Base-by-base conservation (phyloP, 2,113 vertebrate genomes). In the Falco punctatus region DNA sequence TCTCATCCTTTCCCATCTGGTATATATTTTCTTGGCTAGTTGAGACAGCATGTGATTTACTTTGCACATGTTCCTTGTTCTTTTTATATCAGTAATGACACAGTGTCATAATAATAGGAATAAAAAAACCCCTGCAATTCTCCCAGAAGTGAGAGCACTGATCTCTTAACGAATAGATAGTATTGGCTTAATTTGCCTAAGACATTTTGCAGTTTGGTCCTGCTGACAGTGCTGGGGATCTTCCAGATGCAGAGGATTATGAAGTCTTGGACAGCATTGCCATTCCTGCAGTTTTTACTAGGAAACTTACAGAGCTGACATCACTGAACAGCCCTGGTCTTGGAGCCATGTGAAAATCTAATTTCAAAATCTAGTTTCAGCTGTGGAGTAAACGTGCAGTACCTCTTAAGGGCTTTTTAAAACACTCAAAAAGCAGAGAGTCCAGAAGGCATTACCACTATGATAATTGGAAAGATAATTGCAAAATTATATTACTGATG, bases 61-160 rank as follows among this genome's bases (percentile, higher is more conserved):
- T 96, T 93, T 90, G 91, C 96, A 96, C 96, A 97, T 95, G 92
- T 95, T 96, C 78, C 72, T 84, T 78, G 80, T 90, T 95, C 91
- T 93, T 95, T 97, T 96, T 96, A 88, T 95, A 97, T 96, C 90
- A 74, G 54, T 86, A 92, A 75, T 96, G 93, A 95, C 93, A 94
- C 81, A 93, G n/a, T 91, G 83, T 95, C 94, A 92, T 80, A 91
- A 91, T 95, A 97, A 94, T 65, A 91, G 40, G 48, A 90, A 82
- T 61, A 55, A 85, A 94, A 86, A 95, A 96, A 94, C 33, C 70
- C 77, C 48, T 67, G 15, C 21, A 80, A 52, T 84, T 94, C 62
- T 42, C 48, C 66, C 49, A 17, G 66, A 96, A 81, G 48, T 75
- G 72, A 92, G 67, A 86, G 57, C 55, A 21, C n/a, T n/a, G 51